These are phyloP conservation scores for Diabrotica balteata DNA, from an alignment of 2,888 invertebrate genomes.

Conservation along the genomic window DNA sequence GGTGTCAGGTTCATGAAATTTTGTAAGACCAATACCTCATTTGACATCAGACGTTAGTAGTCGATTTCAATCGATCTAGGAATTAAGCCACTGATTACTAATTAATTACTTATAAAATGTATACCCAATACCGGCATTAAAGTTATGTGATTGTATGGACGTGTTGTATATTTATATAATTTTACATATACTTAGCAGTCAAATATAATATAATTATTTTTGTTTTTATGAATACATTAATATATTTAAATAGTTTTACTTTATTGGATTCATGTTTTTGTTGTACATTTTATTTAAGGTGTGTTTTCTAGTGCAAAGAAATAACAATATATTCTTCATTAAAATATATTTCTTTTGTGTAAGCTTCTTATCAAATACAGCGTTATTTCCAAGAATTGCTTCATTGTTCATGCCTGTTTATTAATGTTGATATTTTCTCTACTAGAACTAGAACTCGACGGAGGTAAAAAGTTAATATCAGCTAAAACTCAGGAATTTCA, in stretches of 20 bases:
- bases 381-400: conserved; percentile 29
- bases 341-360: conserved; percentile 47
- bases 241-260: conserved; percentile 31
- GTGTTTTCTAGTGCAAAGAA: no score
- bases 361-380: conserved; percentile 49
- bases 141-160: conserved; percentile 43
- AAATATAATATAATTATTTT: conserved; percentile 29
- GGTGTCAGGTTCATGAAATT: no score
- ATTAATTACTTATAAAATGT: not conserved
- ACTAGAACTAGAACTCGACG: no score
- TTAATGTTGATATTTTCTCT: no score
- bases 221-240: conserved; percentile 34
- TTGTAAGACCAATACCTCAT: no score
- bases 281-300: no score
- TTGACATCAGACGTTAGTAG: no score
- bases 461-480: no score
- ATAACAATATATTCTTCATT: conserved; percentile 34
- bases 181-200: no score
- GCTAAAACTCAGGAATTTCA: no score
- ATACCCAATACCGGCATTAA: conserved; percentile 34
- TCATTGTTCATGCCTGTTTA: not conserved
- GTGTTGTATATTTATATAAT: conserved; percentile 36
- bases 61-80: no score
- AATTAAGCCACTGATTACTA: no score
- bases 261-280: conserved; percentile 17